Percentiles rank a stretch among this genome's conserved stretches.
These are phyloP conservation scores for Pemphigus obesinymphae DNA, from an alignment of 1,140 invertebrate genomes.

Conservation along the genomic window DNA sequence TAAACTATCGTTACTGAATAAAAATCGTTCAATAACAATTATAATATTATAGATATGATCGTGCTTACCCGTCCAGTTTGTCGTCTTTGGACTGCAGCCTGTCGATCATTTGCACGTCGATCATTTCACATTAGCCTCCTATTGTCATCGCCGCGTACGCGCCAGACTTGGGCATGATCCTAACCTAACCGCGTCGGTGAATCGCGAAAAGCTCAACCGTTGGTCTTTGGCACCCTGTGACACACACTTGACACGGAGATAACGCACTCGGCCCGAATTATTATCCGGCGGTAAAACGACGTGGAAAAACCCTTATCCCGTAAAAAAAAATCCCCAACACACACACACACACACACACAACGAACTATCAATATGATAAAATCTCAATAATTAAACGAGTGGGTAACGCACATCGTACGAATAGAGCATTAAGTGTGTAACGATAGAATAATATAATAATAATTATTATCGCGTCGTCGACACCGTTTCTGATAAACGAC, in stretches of 20 bases:
- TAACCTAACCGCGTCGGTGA: no score
- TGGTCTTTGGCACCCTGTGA: neutral
- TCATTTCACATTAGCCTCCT: neutral
- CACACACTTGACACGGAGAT: neutral
- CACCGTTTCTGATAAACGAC: neutral
- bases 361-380: no score
- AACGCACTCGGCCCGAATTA: neutral
- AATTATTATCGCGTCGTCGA: neutral
- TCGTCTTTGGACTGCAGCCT: neutral
- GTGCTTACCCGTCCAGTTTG: slow-evolving; percentile 17
- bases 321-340: neutral
- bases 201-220: neutral
- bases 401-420: no score
- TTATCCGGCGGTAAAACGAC: neutral
- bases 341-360: neutral
- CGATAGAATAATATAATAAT: neutral
- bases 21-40: no score
- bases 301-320: neutral
- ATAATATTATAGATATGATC: no score
- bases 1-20: no score
- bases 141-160: neutral
- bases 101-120: slow-evolving; percentile 34
- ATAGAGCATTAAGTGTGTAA: no score
- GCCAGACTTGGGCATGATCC: neutral
- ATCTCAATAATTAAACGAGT: no score